phyloP scores from a whole-genome alignment of 30 jellyfish, hydroid and myxozoan species.

The Cassiopea xamachana region DNA sequence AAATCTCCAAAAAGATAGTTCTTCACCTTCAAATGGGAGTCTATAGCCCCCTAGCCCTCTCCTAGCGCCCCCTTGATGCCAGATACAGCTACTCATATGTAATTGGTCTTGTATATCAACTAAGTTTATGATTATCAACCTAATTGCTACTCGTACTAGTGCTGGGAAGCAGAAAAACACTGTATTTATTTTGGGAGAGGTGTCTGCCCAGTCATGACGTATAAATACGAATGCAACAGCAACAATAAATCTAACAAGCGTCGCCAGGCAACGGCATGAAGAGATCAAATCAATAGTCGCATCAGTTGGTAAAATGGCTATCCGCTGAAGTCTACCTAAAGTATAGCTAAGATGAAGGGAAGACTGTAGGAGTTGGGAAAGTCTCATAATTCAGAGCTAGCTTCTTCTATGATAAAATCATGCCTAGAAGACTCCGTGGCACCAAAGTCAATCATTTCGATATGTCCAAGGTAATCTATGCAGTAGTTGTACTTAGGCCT shows the following conservation, averaged over 20 bases:
- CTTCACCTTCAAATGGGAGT: too few relatives aligned
- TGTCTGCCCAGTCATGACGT: too few relatives aligned
- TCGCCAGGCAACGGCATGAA: slow-evolving; percentile 12
- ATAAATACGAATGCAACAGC: neutral
- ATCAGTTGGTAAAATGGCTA: neutral
- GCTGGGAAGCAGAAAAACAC: too few relatives aligned
- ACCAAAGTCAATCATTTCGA: neutral
- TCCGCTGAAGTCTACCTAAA: neutral
- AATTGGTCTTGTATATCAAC: too few relatives aligned
- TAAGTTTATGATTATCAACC: too few relatives aligned
- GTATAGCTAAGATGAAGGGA: neutral
- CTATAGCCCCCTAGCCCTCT: too few relatives aligned
- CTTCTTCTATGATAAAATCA: neutral
- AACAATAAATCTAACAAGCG: neutral
- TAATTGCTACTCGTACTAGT: too few relatives aligned
- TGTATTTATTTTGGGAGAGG: too few relatives aligned
- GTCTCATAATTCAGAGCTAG: neutral
- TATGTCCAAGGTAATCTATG: neutral
- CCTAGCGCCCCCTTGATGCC: too few relatives aligned
- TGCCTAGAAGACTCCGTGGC: neutral
- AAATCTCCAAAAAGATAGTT: too few relatives aligned
- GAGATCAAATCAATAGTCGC: neutral
- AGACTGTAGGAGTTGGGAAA: neutral
- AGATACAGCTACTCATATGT: too few relatives aligned
- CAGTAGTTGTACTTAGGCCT: too few relatives aligned